These are phyloP conservation scores for Aromia moschata DNA, from an alignment of 2,888 invertebrate genomes.

Conservation along the genomic window DNA sequence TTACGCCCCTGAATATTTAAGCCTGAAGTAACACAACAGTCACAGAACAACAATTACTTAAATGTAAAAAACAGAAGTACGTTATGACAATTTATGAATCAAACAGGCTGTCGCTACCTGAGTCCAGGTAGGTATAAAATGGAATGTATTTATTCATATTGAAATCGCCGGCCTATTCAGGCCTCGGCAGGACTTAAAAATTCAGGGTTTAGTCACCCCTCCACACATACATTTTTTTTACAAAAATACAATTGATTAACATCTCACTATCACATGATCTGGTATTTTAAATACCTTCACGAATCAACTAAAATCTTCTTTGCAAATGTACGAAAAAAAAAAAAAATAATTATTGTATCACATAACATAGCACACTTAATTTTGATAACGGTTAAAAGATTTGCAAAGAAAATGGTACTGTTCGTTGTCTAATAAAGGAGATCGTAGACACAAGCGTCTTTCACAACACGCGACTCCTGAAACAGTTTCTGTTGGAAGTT, in stretches of 20 bases:
- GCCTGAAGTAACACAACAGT: conserved; percentile 14
- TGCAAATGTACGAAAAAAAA: conserved; percentile 32
- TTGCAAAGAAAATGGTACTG: conserved; percentile 39
- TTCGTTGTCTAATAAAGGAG: conserved; percentile 39
- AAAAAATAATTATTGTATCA: conserved; percentile 44
- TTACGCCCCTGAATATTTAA: conserved; percentile 42
- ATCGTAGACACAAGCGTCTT: conserved; percentile 34
- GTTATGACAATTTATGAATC: background rate
- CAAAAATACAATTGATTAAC: conserved; percentile 57
- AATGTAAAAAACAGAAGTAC: background rate
- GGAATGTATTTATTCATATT: conserved; percentile 53
- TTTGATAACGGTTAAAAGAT: conserved; percentile 37
- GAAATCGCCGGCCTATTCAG: conserved; percentile 19
- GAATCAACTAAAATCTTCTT: conserved; percentile 29
- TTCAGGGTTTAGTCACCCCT: conserved; percentile 36
- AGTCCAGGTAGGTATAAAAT: conserved; percentile 42
- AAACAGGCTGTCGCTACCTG: conserved; percentile 34
- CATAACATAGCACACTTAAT: conserved; percentile 41
- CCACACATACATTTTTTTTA: conserved; percentile 46
- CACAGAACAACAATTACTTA: conserved; percentile 1
- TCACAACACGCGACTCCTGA: conserved; percentile 21
- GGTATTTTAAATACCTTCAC: conserved; percentile 39
- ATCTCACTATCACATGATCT: conserved; percentile 56
- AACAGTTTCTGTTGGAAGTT: conserved; percentile 22
- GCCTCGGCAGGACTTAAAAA: conserved; percentile 34